Base-by-base conservation (phyloP, 2,888 invertebrate species). In the Clanis bilineata region DNA sequence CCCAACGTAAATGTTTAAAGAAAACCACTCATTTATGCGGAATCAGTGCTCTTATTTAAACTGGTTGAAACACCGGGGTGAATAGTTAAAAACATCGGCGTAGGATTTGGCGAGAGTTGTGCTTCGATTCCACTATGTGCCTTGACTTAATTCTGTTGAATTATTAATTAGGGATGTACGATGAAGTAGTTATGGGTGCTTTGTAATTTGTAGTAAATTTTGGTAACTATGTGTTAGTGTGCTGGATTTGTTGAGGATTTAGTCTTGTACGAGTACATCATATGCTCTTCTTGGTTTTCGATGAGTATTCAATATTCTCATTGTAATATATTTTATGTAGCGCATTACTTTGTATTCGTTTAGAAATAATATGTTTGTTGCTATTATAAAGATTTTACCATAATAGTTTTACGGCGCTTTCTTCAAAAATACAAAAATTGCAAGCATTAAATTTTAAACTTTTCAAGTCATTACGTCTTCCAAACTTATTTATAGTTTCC, bases 41-140 rank as follows among this genome's bases (percentile, higher is more conserved):
- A 74, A 73, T 76, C 74, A 70, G 64, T 55, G 66, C 69, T 71
- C 68, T 78, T 70, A 78, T 77, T 74, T 71, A 64, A 69, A 72
- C 68, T 66, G 70, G 74, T 58, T 74, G 75, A 77, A 82, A 77
- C 73, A 71, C 72, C 66, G 63, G 71, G 66, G 69, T 82, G 77
- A 80, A 82, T 82, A 80, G 70, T 79, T 80, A 77, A 81, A 71
- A 72, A 69, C 64, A 18, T 28, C 32, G 32, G 66, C 64, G 69
- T 68, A 68, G 68, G 73, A 79, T 81, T 80, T 77, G 75, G 79
- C 79, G 76, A 77, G 72, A 70, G 70, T 73, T 78, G 72, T 67
- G 67, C 18, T 61, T 54, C 54, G 51, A 61, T 58, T 57, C 58
- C 21, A 32, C n/a, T 25, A 41, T 64, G 64, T 61, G 63, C 54